These are phyloP conservation scores for Prionailurus bengalensis DNA, from an alignment of 2,113 vertebrate species.

Conservation along the genomic window DNA sequence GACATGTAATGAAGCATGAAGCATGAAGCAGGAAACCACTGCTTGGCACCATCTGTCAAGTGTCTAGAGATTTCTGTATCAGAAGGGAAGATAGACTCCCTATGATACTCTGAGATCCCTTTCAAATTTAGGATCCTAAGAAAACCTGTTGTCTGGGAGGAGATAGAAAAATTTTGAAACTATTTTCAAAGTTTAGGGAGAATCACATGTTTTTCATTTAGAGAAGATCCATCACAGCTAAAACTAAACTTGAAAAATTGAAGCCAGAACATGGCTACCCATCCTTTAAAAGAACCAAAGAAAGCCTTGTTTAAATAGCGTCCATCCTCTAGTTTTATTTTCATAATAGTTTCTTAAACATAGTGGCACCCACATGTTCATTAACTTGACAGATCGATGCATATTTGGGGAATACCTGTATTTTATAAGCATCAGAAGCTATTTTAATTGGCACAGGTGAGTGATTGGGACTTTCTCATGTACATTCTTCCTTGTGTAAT, in stretches of 20 bases:
- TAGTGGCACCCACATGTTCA: neutral
- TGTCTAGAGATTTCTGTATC: neutral
- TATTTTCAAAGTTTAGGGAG: slow-evolving; percentile 56
- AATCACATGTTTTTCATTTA: neutral
- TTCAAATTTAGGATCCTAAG: slow-evolving; percentile 41
- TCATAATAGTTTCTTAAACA: slow-evolving; percentile 11
- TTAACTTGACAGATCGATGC: neutral
- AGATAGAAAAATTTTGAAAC: slow-evolving; percentile 43
- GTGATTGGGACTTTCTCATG: slow-evolving; percentile 38
- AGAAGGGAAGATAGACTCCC: neutral
- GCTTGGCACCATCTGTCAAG: neutral
- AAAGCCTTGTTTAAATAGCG: slow-evolving; percentile 37
- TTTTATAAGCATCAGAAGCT: slow-evolving; percentile 10
- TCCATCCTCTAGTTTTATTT: slow-evolving; percentile 24
- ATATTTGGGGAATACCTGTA: neutral
- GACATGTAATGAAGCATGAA: neutral
- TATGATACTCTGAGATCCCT: neutral
- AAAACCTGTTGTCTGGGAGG: slow-evolving; percentile 32
- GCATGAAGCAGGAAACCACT: slow-evolving; percentile 21
- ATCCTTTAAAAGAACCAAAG: slow-evolving; percentile 8
- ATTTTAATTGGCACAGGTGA: neutral
- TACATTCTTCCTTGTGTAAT: neutral
- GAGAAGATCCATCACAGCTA: neutral
- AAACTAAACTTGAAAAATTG: slow-evolving; percentile 21
- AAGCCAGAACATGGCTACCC: neutral